Conservation (phyloP, 2,113 vertebrate species). For the Artemisiospiza belli region DNA sequence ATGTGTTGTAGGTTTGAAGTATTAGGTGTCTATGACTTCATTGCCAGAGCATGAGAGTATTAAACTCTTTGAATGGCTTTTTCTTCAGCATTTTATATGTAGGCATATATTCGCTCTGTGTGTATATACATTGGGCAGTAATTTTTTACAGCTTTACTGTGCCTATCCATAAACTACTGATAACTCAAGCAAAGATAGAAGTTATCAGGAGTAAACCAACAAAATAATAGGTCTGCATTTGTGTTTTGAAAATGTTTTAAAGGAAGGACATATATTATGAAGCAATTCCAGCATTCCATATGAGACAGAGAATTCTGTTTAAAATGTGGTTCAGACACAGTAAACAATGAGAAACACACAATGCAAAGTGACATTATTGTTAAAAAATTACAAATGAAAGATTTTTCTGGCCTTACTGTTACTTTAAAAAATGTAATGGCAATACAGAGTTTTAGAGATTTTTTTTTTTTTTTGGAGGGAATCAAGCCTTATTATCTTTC, state of each 20-base stretch:
- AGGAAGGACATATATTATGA: neutral
- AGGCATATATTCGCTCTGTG: neutral
- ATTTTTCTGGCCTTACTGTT: neutral
- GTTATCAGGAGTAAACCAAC: neutral
- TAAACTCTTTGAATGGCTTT: accelerated
- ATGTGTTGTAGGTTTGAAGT: neutral
- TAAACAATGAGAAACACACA: neutral
- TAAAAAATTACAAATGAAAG: neutral
- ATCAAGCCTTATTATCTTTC: neutral
- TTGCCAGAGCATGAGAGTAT: neutral
- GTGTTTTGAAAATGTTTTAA: neutral
- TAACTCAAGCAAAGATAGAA: neutral
- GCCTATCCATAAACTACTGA: neutral
- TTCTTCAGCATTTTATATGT: neutral
- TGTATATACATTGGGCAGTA: neutral
- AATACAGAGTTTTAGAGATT: neutral
- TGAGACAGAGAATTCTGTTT: neutral
- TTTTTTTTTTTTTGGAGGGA: neutral
- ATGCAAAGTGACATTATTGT: neutral
- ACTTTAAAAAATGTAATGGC: neutral
- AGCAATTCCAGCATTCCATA: neutral
- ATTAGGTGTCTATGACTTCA: neutral
- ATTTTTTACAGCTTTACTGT: neutral
- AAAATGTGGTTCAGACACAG: neutral
- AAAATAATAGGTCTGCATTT: neutral